Evolutionary conservation across 2,113 vertebrate genomes (phyloP).

Genomic region (Engraulis encrasicolus): DNA sequence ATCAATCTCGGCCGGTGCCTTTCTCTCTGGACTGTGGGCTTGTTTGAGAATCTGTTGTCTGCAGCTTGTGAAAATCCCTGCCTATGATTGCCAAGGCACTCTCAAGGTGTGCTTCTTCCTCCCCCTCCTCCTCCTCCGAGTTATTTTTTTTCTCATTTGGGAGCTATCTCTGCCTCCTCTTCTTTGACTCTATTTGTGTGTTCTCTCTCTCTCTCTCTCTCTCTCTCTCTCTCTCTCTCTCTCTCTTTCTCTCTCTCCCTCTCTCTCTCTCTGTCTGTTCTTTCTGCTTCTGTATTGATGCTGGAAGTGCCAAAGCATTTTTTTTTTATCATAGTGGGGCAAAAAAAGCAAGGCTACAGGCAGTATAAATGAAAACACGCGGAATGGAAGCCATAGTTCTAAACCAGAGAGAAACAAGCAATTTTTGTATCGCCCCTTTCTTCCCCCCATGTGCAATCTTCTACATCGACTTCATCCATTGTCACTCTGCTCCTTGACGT

Average conservation of each 20-base stretch:
- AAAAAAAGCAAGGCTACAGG: constrained; percentile 45
- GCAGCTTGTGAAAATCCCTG: constrained; percentile 60
- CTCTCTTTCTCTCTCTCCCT: constrained; percentile 29
- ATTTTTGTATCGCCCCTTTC: constrained; percentile 22
- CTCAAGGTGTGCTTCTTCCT: constrained; percentile 52
- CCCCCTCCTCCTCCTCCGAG: too few species aligned
- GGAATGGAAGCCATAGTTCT: constrained; percentile 23
- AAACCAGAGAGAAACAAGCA: constrained; percentile 34
- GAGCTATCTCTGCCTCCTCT: constrained; percentile 43
- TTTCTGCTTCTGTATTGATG: constrained; percentile 48
- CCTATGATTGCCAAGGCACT: constrained; percentile 66
- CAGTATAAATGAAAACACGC: constrained; percentile 48
- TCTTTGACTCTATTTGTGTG: constrained; percentile 46
- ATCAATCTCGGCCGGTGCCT: constrained; percentile 71
- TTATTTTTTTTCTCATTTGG: constrained; percentile 67
- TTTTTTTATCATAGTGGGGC: constrained; percentile 55
- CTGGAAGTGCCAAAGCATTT: constrained; percentile 47
- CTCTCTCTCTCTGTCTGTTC: constrained; percentile 41
- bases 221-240: constrained; percentile 37
- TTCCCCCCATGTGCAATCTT: constrained; percentile 30
- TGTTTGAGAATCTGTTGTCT: constrained; percentile 72
- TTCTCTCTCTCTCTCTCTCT: constrained; percentile 19
- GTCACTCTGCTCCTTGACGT: neutral
- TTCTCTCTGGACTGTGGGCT: constrained; percentile 61
- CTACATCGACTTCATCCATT: constrained; percentile 14